Conservation (phyloP, 2,888 invertebrate species). For the Drosophila algonquin region DNA sequence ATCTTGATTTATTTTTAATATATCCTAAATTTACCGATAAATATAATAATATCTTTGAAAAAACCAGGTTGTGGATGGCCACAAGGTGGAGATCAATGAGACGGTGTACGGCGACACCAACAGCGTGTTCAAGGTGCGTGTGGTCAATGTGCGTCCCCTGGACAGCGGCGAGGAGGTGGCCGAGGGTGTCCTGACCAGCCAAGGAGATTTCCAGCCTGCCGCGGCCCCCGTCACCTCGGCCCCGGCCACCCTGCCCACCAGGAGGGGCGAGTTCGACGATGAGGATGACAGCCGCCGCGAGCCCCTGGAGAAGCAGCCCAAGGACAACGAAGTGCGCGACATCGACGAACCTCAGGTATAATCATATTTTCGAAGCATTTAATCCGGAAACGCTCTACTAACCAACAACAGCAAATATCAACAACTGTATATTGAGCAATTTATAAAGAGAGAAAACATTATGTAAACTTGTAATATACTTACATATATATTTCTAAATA, state of each 20-base stretch:
- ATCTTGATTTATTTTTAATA: too few species aligned
- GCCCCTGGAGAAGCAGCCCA: slow-evolving; percentile 68
- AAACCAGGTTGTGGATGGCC: slow-evolving; percentile 85
- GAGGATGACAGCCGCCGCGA: slow-evolving; percentile 72
- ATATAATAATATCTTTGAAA: too few species aligned
- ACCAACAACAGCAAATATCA: slow-evolving; percentile 42
- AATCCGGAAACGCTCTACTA: slow-evolving; percentile 58
- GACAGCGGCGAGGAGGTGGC: slow-evolving; percentile 79
- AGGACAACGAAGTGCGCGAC: slow-evolving; percentile 81
- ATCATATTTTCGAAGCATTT: slow-evolving; percentile 44
- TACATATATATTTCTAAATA: slow-evolving; percentile 42
- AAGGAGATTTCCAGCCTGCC: slow-evolving; percentile 46
- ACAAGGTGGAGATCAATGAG: slow-evolving; percentile 86
- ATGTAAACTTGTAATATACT: slow-evolving; percentile 62
- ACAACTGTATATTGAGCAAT: slow-evolving; percentile 49
- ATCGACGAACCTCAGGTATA: slow-evolving; percentile 83
- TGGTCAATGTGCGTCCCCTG: slow-evolving; percentile 85
- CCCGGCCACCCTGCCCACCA: slow-evolving; percentile 31
- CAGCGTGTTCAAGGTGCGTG: slow-evolving; percentile 84
- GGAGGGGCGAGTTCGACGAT: slow-evolving; percentile 50
- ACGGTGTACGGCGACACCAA: slow-evolving; percentile 85
- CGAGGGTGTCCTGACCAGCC: slow-evolving; percentile 56
- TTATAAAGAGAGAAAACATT: slow-evolving; percentile 41
- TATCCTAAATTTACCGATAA: too few species aligned
- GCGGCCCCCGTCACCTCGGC: slow-evolving; percentile 50